Base-by-base conservation (phyloP, 2,113 vertebrate genomes). In the Hydropotes inermis region DNA sequence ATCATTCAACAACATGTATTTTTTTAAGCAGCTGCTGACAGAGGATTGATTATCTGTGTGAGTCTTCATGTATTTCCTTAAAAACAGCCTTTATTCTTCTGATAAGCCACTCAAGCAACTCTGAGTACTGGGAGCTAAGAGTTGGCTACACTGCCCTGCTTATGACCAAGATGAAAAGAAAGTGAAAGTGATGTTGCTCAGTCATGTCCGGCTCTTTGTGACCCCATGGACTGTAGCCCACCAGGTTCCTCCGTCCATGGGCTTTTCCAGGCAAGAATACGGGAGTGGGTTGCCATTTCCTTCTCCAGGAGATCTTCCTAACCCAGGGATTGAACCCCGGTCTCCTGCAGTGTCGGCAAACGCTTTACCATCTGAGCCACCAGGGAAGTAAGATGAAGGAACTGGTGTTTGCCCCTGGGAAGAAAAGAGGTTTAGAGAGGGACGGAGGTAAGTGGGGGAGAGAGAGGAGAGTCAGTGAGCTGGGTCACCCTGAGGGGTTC, bases 11-110 rank as follows among this genome's bases (percentile, higher is more conserved):
- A 83, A 78, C 23, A 19, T 84, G 36, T 47, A 28, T 74, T 50
- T 91, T 45, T 93, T 60, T 7, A 5, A 64, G 81, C 64, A 60
- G 43, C 54, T 74, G 58, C 58, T 39, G 47, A 78, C 36, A 21
- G 10, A 39, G 33, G 45, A 81, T 57, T 58, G 36, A 81, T 57
- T 58, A 50, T 30, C 76, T 92, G 25, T 19, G n/a, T 83, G 76
- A 95, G 33, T 74, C 45, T 89, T 33, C 1, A 21, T 89, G 47
- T 43, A 61, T 97, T 47, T 91, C 70, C 76, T 95, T 43, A 57
- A 94, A 47, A 87, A 43, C 14, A 60, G 58, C 52, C 33, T 70
- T 47, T 14, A 5, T 4, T 47, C 14, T 33, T 89, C 60, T 33
- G 60, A 52, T 25, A 92, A 60, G 27, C 39, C 19, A 47, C 19